phyloP scores from a whole-genome alignment of 1,140 invertebrate genomes.

The Cecropterus lyciades region DNA sequence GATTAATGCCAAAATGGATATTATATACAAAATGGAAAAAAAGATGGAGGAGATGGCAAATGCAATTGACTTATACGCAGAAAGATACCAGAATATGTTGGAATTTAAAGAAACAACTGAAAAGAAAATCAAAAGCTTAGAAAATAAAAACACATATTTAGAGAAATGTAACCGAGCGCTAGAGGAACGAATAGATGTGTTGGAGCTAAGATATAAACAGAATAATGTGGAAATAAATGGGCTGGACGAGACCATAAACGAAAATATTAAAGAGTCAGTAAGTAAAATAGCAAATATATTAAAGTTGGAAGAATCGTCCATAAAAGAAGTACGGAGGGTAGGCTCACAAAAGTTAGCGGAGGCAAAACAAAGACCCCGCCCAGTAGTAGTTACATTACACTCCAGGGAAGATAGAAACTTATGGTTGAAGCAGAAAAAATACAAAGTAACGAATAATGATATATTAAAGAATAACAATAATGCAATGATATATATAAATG shows the following conservation, averaged over 20 bases:
- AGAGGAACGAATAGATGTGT: constrained; percentile 7
- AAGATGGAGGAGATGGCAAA: constrained; percentile 29
- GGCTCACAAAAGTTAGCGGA: constrained; percentile 27
- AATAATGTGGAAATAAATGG: constrained; percentile 30
- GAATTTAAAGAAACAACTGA: constrained; percentile 29
- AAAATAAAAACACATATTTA: constrained; percentile 29
- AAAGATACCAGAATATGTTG: constrained; percentile 25
- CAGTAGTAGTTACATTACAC: constrained; percentile 22
- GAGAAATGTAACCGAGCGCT: constrained; percentile 25
- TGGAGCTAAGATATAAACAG: constrained; percentile 33
- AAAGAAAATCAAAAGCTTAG: constrained; percentile 19
- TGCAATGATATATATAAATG: constrained; percentile 17
- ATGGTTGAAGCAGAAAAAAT: constrained; percentile 19
- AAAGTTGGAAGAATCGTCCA: constrained; percentile 3
- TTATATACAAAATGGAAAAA: constrained; percentile 29
- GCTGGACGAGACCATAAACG: constrained; percentile 5
- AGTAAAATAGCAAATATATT: constrained; percentile 10
- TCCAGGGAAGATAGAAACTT: constrained; percentile 11
- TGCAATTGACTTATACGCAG: constrained; percentile 14
- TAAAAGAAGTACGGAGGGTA: constrained; percentile 35
- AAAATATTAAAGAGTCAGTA: constrained; percentile 32
- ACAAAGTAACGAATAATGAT: constrained; percentile 9
- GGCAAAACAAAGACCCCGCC: constrained; percentile 4
- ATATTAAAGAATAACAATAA: constrained; percentile 16
- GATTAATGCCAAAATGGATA: constrained; percentile 16